phyloP scores from a whole-genome alignment of 2,888 invertebrate species.

The Lepidocyrtinus sp. region DNA sequence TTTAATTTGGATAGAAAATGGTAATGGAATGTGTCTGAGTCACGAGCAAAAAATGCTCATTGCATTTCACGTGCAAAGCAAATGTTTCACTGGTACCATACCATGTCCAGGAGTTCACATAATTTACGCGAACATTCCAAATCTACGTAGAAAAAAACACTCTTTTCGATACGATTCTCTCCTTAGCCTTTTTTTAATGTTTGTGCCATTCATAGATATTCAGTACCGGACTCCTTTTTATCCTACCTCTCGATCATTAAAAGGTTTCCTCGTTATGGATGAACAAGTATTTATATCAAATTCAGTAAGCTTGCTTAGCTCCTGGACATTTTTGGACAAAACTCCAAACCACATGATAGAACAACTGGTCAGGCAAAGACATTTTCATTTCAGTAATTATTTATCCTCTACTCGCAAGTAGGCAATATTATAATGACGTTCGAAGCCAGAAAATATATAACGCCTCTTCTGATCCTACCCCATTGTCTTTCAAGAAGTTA shows the following conservation, averaged over 20 bases:
- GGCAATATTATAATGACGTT: background rate
- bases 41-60: background rate
- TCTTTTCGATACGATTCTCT: background rate
- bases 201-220: no score
- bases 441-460: conserved; percentile 5
- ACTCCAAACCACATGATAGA: background rate
- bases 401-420: conserved; percentile 3
- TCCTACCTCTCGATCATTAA: background rate
- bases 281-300: background rate
- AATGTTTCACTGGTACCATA: background rate
- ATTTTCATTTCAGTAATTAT: conserved; percentile 8
- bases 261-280: background rate
- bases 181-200: background rate
- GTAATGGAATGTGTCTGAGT: no score
- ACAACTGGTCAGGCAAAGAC: background rate
- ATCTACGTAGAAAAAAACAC: background rate
- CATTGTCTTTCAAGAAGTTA: conserved; percentile 9
- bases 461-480: background rate
- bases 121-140: conserved; percentile 6
- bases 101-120: no score
- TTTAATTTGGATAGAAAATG: no score
- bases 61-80: background rate
- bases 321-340: conserved; percentile 19
- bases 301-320: background rate
- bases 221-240: conserved; percentile 3